Percentiles rank a stretch among this genome's conserved stretches.
These are phyloP conservation scores for Neopelma chrysocephalum DNA, from an alignment of 2,797 vertebrate genomes.

Conservation along the genomic window DNA sequence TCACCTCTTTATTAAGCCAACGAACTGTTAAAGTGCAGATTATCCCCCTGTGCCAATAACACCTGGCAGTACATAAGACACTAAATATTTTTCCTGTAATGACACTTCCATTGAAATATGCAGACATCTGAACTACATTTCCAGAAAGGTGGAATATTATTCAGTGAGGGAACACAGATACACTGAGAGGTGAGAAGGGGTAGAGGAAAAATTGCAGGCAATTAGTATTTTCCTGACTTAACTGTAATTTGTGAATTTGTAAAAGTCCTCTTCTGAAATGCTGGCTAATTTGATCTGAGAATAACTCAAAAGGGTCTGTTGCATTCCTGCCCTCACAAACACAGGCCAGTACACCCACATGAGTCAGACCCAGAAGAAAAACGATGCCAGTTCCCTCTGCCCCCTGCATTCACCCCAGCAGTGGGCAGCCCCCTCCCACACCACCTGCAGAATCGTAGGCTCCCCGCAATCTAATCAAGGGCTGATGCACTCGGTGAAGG, in stretches of 20 bases:
- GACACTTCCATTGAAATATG: conserved; percentile 15
- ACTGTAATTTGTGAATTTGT: conserved; percentile 31
- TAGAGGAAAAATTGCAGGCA: conserved; percentile 41
- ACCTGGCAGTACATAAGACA: conserved; percentile 1
- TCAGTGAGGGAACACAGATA: conserved; percentile 7
- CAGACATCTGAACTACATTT: background rate
- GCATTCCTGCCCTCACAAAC: background rate
- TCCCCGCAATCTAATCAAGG: background rate
- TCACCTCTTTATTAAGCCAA: conserved; percentile 49
- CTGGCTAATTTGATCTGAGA: background rate
- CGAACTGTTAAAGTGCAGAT: conserved; percentile 26
- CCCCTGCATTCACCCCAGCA: background rate
- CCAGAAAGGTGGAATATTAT: conserved; percentile 18
- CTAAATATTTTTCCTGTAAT: background rate
- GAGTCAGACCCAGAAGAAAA: background rate
- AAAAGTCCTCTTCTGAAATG: background rate
- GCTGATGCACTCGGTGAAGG: background rate
- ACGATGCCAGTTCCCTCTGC: background rate
- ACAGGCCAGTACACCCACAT: fast-evolving
- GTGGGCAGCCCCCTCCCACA: background rate
- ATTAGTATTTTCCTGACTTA: conserved; percentile 50
- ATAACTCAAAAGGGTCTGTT: background rate
- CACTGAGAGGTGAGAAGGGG: background rate
- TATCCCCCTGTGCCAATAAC: background rate
- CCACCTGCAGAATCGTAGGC: background rate